Percentiles rank a stretch among this genome's conserved stretches.
Evolutionary conservation across 2,888 invertebrate species (phyloP).

Genomic region (Thecocarcelia acutangulata): DNA sequence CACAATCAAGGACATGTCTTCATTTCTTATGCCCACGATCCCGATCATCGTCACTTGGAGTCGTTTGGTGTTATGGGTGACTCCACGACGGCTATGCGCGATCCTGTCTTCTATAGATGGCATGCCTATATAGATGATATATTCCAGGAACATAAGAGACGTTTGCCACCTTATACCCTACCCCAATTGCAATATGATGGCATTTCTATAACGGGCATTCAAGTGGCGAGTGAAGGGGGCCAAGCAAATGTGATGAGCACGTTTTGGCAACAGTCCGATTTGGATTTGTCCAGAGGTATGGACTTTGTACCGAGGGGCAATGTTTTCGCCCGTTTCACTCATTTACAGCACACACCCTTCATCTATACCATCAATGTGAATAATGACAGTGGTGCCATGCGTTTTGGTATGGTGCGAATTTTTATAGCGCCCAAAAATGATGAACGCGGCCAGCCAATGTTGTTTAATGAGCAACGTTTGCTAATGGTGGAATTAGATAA

Average conservation of each 20-base stretch:
- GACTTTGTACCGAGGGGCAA: conserved; percentile 90
- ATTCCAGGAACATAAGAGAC: conserved; percentile 88
- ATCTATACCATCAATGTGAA: conserved; percentile 85
- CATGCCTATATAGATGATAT: conserved; percentile 90
- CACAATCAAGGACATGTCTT: conserved; percentile 92
- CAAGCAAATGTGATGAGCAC: conserved; percentile 85
- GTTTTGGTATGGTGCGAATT: conserved; percentile 85
- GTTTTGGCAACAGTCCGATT: conserved; percentile 90
- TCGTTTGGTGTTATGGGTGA: conserved; percentile 92
- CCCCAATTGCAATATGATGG: conserved; percentile 80
- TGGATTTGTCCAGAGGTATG: conserved; percentile 90
- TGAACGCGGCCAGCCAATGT: conserved; percentile 85
- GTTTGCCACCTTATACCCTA: conserved; percentile 85
- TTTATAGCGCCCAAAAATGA: conserved; percentile 86
- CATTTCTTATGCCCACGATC: conserved; percentile 90
- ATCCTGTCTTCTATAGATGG: conserved; percentile 93
- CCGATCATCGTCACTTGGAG: conserved; percentile 88
- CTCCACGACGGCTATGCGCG: conserved; percentile 92
- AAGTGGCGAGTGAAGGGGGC: conserved; percentile 83
- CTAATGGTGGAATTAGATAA: conserved; percentile 87
- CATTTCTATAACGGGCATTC: conserved; percentile 84
- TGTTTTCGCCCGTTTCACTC: conserved; percentile 87
- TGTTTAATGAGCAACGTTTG: conserved; percentile 84
- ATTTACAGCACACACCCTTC: conserved; percentile 89
- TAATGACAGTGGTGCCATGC: conserved; percentile 82